Percentiles rank a stretch among this genome's conserved stretches.
These are phyloP conservation scores for Cenopis cana DNA, from an alignment of 2,888 invertebrate species.

Conservation along the genomic window DNA sequence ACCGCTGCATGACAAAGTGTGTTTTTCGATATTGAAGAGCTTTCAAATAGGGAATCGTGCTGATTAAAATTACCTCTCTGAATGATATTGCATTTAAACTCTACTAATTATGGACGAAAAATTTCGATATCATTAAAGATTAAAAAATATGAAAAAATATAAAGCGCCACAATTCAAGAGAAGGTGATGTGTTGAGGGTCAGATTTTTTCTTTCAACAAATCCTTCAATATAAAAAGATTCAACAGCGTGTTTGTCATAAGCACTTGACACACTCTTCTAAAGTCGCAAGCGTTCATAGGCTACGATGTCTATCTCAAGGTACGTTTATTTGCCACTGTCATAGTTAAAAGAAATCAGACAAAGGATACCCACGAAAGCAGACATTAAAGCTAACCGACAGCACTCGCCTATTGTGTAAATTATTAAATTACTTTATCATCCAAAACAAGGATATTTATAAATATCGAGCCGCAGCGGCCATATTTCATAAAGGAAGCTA, in stretches of 20 bases:
- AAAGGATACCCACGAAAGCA: neutral
- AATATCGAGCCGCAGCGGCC: conserved; percentile 47
- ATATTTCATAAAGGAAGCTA: conserved; percentile 72
- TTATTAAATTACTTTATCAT: conserved; percentile 12
- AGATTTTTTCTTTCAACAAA: too few species aligned
- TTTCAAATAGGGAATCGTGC: too few species aligned
- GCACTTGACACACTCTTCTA: too few species aligned
- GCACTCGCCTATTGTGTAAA: conserved; percentile 3
- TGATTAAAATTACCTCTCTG: neutral
- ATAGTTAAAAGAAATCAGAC: neutral
- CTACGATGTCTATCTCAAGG: too few species aligned
- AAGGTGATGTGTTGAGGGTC: too few species aligned
- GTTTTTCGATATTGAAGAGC: neutral
- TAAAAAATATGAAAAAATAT: too few species aligned
- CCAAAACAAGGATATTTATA: conserved; percentile 27
- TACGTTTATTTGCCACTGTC: too few species aligned
- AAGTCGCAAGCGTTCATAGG: too few species aligned
- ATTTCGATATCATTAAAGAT: neutral
- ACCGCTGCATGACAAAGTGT: neutral
- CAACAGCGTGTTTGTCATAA: too few species aligned
- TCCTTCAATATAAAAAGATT: too few species aligned
- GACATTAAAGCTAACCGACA: neutral
- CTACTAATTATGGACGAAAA: neutral
- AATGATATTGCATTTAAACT: neutral
- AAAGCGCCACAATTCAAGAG: too few species aligned